A percentile compares a stretch with the other conserved stretches of the same genome.
Evolutionary conservation across 1,140 invertebrate species (phyloP).

Genomic region (Phthorimaea operculella): DNA sequence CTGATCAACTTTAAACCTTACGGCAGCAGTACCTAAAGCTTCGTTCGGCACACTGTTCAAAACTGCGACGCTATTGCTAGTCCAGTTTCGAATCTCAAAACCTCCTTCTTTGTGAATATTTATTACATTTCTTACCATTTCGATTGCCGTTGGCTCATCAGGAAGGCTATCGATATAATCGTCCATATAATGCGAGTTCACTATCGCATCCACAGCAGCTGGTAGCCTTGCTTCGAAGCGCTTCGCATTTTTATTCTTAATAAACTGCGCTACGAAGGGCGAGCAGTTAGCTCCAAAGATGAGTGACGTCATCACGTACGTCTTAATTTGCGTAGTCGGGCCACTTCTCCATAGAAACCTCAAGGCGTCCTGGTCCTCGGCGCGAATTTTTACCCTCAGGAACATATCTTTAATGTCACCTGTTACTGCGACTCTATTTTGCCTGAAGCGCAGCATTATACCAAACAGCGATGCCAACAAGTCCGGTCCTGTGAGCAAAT

Average conservation of each 20-base stretch:
- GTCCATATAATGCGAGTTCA: slow-evolving; percentile 33
- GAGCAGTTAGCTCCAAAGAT: slow-evolving; percentile 27
- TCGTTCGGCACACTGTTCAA: slow-evolving; percentile 8
- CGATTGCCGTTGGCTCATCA: slow-evolving; percentile 16
- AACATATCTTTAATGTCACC: slow-evolving; percentile 38
- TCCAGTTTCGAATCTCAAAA: slow-evolving; percentile 11
- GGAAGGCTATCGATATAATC: slow-evolving; percentile 31
- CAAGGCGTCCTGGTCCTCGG: slow-evolving; percentile 21
- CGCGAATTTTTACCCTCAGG: slow-evolving; percentile 11
- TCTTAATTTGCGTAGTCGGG: neutral
- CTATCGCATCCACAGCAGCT: slow-evolving; percentile 17
- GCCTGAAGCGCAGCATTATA: slow-evolving; percentile 27
- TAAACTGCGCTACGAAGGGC: slow-evolving; percentile 20
- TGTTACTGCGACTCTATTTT: slow-evolving; percentile 21
- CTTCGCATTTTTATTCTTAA: slow-evolving; percentile 22
- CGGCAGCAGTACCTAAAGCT: neutral
- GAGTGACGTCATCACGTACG: slow-evolving; percentile 19
- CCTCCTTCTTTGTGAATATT: slow-evolving; percentile 19
- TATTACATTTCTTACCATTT: slow-evolving; percentile 16
- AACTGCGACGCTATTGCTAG: slow-evolving; percentile 9
- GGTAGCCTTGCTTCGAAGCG: slow-evolving; percentile 16
- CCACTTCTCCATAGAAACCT: slow-evolving; percentile 24
- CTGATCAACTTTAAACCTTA: slow-evolving; percentile 4
- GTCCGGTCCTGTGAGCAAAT: slow-evolving; percentile 26
- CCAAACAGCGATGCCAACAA: slow-evolving; percentile 22